Base-by-base conservation (phyloP, 2,888 invertebrate genomes). In the Seladonia tumulorum region DNA sequence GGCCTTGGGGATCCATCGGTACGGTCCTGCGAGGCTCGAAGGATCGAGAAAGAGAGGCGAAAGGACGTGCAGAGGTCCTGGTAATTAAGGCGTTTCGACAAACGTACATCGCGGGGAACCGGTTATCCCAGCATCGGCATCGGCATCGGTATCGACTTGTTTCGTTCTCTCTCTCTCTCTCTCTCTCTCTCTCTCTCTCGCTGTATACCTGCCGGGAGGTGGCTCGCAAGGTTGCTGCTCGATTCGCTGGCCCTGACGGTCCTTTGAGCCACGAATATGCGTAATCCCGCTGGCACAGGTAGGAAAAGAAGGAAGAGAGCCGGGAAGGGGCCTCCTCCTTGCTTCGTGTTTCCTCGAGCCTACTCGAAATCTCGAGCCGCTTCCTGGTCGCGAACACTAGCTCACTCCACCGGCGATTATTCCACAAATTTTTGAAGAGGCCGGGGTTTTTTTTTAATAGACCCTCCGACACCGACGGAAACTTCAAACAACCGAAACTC, bases 1-100 rank as follows among this genome's bases (percentile, higher is more conserved):
- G 63, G 63, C 16, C 16, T 25, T 16, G 1, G 8, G 16, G 35
- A 39, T 68, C 35, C 8, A 22, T 35, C 22, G 22, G 39, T 68
- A 86, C 82, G 74, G 74, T 45, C 79, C 82, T 82, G 86, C 45
- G 71, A 45, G 53, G 47, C n/a, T 81, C 42, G 68, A 83, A 81
- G 76, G 81, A 87, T 82, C 76, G 77, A 49, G 82, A 81, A 86
- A 73, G 74, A 81, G 71, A 74, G 79, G 22, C 47, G 81, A 84
- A 79, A 87, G 82, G 80, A 87, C 81, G 85, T 79, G 82, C 79
- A 75, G 86, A 86, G 87, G 90, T 91, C 89, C 90, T 82, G 92
- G 89, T 93, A 93, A 93, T 93, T 93, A 92, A 93, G 92, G 92
- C 90, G 93, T 93, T 92, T 92, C 91, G 89, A 83, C 82, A 88